Conservation (phyloP, 2,888 invertebrate genomes). For the Priocnemis perturbator region DNA sequence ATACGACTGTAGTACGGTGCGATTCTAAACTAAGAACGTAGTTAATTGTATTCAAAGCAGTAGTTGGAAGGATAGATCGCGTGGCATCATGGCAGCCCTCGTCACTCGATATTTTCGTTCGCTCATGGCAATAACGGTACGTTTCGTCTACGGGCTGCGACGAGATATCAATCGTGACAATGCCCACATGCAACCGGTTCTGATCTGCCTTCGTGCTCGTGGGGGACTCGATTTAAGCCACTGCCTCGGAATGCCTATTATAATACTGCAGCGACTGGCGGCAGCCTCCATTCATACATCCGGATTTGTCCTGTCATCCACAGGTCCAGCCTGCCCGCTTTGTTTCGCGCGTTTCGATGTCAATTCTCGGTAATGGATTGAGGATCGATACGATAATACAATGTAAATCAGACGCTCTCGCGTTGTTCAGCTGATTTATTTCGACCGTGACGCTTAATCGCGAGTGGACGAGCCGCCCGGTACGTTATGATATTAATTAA, state of each 20-base stretch:
- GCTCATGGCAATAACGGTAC: constrained; percentile 19
- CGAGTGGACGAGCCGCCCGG: too few relatives aligned
- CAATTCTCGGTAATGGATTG: constrained; percentile 36
- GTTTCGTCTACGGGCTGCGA: constrained; percentile 19
- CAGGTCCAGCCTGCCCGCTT: constrained; percentile 36
- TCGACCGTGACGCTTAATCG: too few relatives aligned
- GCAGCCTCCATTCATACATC: constrained; percentile 38
- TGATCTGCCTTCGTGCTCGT: not conserved
- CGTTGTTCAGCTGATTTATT: too few relatives aligned
- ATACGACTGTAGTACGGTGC: too few relatives aligned
- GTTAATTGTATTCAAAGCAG: too few relatives aligned
- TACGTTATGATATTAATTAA: too few relatives aligned
- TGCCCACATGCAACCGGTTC: constrained; percentile 23
- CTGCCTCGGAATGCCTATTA: constrained; percentile 18
- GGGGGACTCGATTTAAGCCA: constrained; percentile 19
- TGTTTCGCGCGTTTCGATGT: constrained; percentile 39
- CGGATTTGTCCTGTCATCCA: constrained; percentile 37
- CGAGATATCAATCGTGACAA: constrained; percentile 27
- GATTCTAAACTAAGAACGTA: too few relatives aligned
- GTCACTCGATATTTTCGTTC: too few relatives aligned
- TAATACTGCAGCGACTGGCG: constrained; percentile 3
- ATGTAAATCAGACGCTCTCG: constrained; percentile 14
- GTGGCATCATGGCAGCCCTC: too few relatives aligned
- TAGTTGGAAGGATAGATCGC: not conserved
- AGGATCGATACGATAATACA: constrained; percentile 46